Conservation (phyloP, 2,797 vertebrate genomes). For the Clarias laeviceps region DNA sequence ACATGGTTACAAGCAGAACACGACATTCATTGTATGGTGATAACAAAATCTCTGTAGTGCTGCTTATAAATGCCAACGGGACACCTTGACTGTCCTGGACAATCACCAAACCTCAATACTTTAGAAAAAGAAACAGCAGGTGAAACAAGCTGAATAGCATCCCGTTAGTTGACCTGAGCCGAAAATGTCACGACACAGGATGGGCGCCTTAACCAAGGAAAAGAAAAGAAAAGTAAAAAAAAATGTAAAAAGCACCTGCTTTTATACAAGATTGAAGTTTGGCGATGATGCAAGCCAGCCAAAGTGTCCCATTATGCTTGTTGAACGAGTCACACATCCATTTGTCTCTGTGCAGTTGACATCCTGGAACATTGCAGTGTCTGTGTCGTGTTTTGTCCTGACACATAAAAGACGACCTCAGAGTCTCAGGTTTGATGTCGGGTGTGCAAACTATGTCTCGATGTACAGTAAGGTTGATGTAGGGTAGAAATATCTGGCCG, state of each 20-base stretch:
- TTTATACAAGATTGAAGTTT: not conserved
- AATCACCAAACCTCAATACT: not conserved
- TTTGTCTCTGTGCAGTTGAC: not conserved
- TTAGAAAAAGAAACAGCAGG: not conserved
- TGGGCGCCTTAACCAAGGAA: not conserved
- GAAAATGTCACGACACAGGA: not conserved
- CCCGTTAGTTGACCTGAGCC: not conserved
- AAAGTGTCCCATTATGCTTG: not conserved
- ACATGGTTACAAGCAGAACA: not conserved
- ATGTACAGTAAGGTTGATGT: not conserved
- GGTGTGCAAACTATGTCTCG: not conserved
- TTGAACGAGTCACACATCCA: not conserved
- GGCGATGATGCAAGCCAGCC: not conserved
- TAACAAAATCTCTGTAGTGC: not conserved
- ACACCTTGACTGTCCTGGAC: not conserved
- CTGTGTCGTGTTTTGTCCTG: not conserved
- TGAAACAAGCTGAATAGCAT: not conserved
- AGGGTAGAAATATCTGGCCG: not conserved
- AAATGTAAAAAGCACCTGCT: not conserved
- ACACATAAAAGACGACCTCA: not conserved
- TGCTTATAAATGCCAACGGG: not conserved
- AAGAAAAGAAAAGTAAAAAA: not conserved
- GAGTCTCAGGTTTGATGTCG: not conserved
- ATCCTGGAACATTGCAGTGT: not conserved
- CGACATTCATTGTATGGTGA: not conserved